Conservation (phyloP, 2,797 vertebrate genomes). For the Mus spretus region DNA sequence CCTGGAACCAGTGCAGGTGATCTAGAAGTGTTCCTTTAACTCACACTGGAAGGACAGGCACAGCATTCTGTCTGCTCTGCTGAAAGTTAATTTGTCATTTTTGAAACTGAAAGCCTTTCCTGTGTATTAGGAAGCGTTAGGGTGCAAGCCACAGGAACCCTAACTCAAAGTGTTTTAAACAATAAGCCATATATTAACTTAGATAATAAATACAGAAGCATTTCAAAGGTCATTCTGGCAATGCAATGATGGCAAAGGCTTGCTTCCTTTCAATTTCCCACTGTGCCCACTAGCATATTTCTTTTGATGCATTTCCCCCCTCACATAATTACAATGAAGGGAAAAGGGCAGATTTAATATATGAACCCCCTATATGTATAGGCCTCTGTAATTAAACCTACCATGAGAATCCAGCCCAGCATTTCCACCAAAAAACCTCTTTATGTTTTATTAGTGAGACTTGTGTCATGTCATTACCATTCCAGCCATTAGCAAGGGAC, state of each 20-base stretch:
- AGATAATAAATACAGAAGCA: not conserved
- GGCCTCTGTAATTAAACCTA: not conserved
- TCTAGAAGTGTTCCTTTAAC: not conserved
- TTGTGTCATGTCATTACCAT: not conserved
- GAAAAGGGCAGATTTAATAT: not conserved
- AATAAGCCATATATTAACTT: conserved; percentile 6
- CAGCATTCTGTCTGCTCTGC: not conserved
- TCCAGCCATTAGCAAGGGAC: not conserved
- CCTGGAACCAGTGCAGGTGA: not conserved
- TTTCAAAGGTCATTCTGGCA: not conserved
- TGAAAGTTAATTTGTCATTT: conserved; percentile 36
- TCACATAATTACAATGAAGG: not conserved
- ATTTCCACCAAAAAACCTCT: not conserved
- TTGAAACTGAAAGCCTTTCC: not conserved
- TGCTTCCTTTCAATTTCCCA: not conserved
- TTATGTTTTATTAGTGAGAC: not conserved
- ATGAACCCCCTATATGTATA: not conserved
- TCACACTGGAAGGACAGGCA: not conserved
- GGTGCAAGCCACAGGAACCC: not conserved
- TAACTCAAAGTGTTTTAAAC: conserved; percentile 44
- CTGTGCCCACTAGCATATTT: not conserved
- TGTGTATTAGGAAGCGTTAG: not conserved
- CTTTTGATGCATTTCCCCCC: not conserved
- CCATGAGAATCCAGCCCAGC: not conserved
- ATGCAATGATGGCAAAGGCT: not conserved